Conservation (phyloP, 2,888 invertebrate genomes). For the Octonoba sinensis region DNA sequence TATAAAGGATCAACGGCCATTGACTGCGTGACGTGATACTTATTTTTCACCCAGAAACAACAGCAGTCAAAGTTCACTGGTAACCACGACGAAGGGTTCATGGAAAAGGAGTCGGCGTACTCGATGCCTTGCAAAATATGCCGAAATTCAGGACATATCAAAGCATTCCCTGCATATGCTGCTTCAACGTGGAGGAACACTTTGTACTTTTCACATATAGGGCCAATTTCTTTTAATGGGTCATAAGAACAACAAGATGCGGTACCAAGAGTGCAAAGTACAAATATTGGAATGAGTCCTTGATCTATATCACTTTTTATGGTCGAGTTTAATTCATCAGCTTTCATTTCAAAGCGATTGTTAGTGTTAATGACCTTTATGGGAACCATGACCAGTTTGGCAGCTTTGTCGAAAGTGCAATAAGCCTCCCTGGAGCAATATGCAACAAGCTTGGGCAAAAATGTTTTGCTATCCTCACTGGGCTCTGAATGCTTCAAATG, state of each 20-base stretch:
- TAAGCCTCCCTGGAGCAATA: constrained; percentile 78
- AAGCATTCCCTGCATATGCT: constrained; percentile 95
- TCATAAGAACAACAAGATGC: constrained; percentile 94
- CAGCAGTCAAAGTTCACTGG: constrained; percentile 97
- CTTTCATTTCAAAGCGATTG: constrained; percentile 83
- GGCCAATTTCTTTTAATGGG: constrained; percentile 88
- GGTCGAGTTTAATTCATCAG: constrained; percentile 82
- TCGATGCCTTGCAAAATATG: constrained; percentile 76
- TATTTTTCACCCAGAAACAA: constrained; percentile 89
- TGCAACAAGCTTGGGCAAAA: constrained; percentile 92
- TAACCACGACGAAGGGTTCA: constrained; percentile 97
- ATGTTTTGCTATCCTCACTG: constrained; percentile 87
- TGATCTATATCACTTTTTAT: constrained; percentile 85
- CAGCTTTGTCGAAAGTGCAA: constrained; percentile 92
- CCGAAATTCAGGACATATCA: constrained; percentile 96
- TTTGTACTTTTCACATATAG: constrained; percentile 78
- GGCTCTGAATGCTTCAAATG: constrained; percentile 85
- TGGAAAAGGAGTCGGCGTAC: constrained; percentile 96
- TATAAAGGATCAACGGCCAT: constrained; percentile 98
- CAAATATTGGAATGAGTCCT: constrained; percentile 96
- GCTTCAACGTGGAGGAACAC: constrained; percentile 94
- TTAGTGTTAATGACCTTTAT: constrained; percentile 89
- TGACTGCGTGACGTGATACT: constrained; percentile 84
- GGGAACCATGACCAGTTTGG: constrained; percentile 93
- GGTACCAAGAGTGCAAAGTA: constrained; percentile 94